Percentiles rank a stretch among this genome's conserved stretches.
phyloP scores from a whole-genome alignment of 2,888 invertebrate genomes.

The Gymnoscelis rufifasciata region DNA sequence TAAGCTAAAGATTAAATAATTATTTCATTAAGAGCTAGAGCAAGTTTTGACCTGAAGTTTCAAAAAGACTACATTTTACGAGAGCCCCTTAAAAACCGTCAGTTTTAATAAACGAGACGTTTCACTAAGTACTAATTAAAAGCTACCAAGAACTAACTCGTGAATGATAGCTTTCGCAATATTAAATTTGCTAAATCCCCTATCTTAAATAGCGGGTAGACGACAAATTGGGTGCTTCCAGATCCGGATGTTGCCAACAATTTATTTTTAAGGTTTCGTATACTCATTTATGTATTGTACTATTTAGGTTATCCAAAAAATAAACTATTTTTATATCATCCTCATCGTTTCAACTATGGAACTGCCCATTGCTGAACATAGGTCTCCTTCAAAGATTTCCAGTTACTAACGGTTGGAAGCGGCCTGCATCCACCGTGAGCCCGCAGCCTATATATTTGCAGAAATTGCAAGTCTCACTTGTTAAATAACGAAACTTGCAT shows the following conservation, averaged over 20 bases:
- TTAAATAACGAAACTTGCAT: too few relatives aligned
- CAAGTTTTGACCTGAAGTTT: neutral
- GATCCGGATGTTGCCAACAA: conserved; percentile 35
- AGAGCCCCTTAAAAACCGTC: conserved; percentile 3
- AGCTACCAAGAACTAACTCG: conserved; percentile 12
- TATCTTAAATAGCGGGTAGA: conserved; percentile 36
- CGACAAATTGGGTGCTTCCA: conserved; percentile 41
- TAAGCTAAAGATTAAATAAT: neutral
- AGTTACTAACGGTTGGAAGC: too few relatives aligned
- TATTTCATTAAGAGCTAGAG: neutral
- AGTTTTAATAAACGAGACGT: conserved; percentile 5
- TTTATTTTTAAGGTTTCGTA: too few relatives aligned
- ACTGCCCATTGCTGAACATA: too few relatives aligned
- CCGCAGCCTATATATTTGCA: too few relatives aligned
- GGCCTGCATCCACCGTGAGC: too few relatives aligned
- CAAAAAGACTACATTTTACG: conserved; percentile 1
- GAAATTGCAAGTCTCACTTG: too few relatives aligned
- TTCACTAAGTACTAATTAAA: conserved; percentile 16
- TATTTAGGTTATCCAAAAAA: too few relatives aligned
- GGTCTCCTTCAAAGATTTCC: too few relatives aligned
- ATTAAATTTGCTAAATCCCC: conserved; percentile 41
- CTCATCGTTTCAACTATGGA: too few relatives aligned
- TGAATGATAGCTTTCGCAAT: conserved; percentile 29
- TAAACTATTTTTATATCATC: too few relatives aligned
- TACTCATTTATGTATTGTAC: too few relatives aligned